These are phyloP conservation scores for Tholera decimalis DNA, from an alignment of 2,888 invertebrate species.

Conservation along the genomic window DNA sequence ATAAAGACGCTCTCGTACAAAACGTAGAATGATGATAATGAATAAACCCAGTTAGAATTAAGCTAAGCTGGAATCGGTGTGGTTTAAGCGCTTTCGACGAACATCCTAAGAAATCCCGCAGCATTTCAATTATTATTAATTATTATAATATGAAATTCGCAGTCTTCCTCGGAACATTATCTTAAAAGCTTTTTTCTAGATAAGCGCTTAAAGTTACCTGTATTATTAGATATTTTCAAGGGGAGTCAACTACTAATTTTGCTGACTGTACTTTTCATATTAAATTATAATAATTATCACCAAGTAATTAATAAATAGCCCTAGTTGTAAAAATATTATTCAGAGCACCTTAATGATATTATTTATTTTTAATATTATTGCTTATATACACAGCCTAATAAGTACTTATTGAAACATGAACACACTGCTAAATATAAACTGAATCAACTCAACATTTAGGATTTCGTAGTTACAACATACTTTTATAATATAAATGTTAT, in stretches of 20 bases:
- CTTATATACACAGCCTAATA: slow-evolving; percentile 31
- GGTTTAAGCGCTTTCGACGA: slow-evolving; percentile 47
- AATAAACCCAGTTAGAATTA: slow-evolving; percentile 62
- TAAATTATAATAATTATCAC: slow-evolving; percentile 5
- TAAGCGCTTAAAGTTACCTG: slow-evolving; percentile 27
- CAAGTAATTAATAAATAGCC: slow-evolving; percentile 30
- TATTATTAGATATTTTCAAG: slow-evolving; percentile 3
- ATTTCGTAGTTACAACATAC: no score
- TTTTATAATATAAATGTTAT: no score
- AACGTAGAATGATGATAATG: slow-evolving; percentile 48
- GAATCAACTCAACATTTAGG: no score
- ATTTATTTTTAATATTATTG: slow-evolving; percentile 30
- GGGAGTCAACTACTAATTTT: neutral
- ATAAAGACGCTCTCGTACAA: slow-evolving; percentile 40
- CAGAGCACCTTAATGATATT: slow-evolving; percentile 30
- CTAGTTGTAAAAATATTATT: slow-evolving; percentile 9
- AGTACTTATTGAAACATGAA: neutral
- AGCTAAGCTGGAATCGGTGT: slow-evolving; percentile 59
- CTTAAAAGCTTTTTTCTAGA: slow-evolving; percentile 28
- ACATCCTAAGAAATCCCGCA: neutral
- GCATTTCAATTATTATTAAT: neutral
- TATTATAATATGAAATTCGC: neutral
- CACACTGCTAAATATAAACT: neutral
- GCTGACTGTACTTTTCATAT: slow-evolving; percentile 17
- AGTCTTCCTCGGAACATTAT: neutral